Base-by-base conservation (phyloP, 2,113 vertebrate species). In the Misgurnus mizolepis region DNA sequence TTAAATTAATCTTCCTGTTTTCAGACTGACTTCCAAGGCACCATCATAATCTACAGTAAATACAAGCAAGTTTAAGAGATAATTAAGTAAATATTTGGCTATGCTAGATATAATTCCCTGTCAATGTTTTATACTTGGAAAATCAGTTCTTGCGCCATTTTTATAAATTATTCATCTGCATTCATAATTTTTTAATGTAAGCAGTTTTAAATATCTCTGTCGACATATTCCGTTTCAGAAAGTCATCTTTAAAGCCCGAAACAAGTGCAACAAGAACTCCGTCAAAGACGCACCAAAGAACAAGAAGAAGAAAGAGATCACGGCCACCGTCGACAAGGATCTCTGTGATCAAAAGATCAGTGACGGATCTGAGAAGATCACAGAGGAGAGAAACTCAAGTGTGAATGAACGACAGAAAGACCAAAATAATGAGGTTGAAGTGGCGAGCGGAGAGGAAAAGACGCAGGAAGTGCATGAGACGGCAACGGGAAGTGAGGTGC, bases 221-320 rank as follows among this genome's bases (percentile, higher is more conserved):
- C 76, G 53, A 88, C 74, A 18, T 78, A 9, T 82, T 89, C n/a
- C 66, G 86, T 93, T 86, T 76, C 89, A 93, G 93, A 94, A 92
- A 89, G 86, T 92, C 82, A 92, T 92, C 89, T 94, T 94, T 89
- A 93, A 91, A 87, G 67, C 92, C 34, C 78, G 92, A 41, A 87
- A 87, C 86, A 94, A 93, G 86, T 89, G 91, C 70, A 91, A 85
- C 89, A 94, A 94, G 87, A 93, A 90, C 88, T 90, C 87, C 56
- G 81, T 91, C 76, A 93, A 93, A 87, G 91, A 93, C 7, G 15
- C 85, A 0, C 81, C 88, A 0, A 93, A 91, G 80, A 90, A 87
- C 80, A 93, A 90, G 80, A 92, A 89, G 87, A 92, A 92, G 85
- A 91, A 88, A 68, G 83, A 87, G 8, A 84, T 87, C 43, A 60